phyloP scores from a whole-genome alignment of 1,140 invertebrate species.

The Oryctes rhinoceros region DNA sequence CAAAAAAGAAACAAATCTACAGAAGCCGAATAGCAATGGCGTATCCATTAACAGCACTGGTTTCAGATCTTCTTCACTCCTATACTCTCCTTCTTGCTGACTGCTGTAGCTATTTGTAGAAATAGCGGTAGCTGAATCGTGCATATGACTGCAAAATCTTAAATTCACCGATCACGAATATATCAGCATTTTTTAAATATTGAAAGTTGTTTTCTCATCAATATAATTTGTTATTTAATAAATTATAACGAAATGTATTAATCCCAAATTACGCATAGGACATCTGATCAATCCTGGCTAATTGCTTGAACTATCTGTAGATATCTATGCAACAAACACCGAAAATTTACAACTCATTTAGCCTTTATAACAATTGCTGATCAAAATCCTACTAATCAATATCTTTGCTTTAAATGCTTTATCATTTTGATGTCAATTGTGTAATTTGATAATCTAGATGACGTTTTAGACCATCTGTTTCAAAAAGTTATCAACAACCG shows the following conservation, averaged over 20 bases:
- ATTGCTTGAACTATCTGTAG: not conserved
- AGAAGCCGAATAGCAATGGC: no score
- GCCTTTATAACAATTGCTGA: not conserved
- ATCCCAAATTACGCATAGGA: not conserved
- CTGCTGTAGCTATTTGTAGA: no score
- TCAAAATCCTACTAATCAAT: constrained; percentile 5
- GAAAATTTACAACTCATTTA: not conserved
- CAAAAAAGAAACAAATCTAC: no score
- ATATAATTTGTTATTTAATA: not conserved
- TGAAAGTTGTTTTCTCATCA: not conserved
- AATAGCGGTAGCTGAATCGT: no score
- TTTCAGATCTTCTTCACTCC: no score
- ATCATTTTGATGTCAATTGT: constrained; percentile 26
- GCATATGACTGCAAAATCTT: no score
- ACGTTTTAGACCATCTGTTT: constrained; percentile 37
- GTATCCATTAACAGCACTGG: no score
- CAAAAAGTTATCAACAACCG: constrained; percentile 5
- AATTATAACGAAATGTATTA: not conserved
- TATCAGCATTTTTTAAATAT: not conserved
- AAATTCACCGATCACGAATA: no score
- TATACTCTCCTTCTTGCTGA: no score
- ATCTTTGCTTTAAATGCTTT: constrained; percentile 24
- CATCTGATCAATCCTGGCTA: not conserved
- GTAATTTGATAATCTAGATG: constrained; percentile 18
- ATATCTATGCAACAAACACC: not conserved